Conservation (phyloP, 2,888 invertebrate species). For the Aleiodes testaceus region DNA sequence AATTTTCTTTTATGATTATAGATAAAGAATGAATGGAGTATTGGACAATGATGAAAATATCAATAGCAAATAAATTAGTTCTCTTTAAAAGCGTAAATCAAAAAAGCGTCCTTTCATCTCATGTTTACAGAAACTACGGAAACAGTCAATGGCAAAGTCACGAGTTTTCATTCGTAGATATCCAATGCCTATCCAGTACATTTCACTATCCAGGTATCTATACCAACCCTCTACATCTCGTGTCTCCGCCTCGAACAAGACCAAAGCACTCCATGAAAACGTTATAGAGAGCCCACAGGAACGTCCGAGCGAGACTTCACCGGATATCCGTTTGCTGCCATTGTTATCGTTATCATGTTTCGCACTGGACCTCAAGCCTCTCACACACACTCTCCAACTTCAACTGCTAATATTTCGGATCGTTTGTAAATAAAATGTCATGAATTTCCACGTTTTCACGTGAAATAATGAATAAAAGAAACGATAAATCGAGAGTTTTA, state of each 20-base stretch:
- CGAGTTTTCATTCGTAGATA: slow-evolving; percentile 16
- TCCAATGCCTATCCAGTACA: slow-evolving; percentile 26
- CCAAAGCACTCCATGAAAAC: slow-evolving; percentile 28
- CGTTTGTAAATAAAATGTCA: slow-evolving; percentile 6
- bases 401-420: slow-evolving; percentile 48
- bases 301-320: slow-evolving; percentile 48
- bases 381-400: slow-evolving; percentile 27
- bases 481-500: not conserved
- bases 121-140: slow-evolving; percentile 26
- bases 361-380: slow-evolving; percentile 49
- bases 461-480: not conserved
- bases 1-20: too few relatives aligned
- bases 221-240: not conserved
- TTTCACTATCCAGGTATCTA: slow-evolving; percentile 30
- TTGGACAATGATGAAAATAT: slow-evolving; percentile 5
- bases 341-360: slow-evolving; percentile 56
- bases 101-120: slow-evolving; percentile 25
- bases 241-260: slow-evolving; percentile 7
- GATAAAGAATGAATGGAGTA: not conserved
- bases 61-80: slow-evolving; percentile 6
- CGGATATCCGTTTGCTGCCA: slow-evolving; percentile 55
- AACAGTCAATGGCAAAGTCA: slow-evolving; percentile 21
- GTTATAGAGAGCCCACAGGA: slow-evolving; percentile 43
- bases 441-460: not conserved
- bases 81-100: slow-evolving; percentile 6